Evolutionary conservation across 2,888 invertebrate species (phyloP).

Genomic region (Chironomus riparius): DNA sequence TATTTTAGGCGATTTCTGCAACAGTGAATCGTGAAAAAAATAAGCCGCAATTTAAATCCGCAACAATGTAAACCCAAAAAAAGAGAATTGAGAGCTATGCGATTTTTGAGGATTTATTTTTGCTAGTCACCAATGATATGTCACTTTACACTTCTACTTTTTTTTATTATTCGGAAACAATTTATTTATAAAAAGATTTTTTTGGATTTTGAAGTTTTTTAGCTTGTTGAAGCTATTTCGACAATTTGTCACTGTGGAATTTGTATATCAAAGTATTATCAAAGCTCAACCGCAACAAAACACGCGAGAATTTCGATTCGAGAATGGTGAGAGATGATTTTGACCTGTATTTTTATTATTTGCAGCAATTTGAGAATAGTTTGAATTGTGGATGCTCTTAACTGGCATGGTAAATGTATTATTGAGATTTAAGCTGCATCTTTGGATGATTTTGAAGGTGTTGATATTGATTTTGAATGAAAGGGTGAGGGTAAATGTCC

Average conservation of each 20-base stretch:
- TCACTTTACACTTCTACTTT: background rate
- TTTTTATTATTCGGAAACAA: background rate
- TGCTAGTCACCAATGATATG: slow-evolving; percentile 3
- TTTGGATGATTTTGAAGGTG: no score
- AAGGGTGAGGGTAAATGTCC: no score
- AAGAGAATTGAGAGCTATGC: background rate
- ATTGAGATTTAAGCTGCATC: no score
- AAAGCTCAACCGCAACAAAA: background rate
- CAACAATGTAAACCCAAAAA: slow-evolving; percentile 21
- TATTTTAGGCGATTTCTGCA: background rate
- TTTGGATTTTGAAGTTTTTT: background rate
- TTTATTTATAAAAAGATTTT: background rate
- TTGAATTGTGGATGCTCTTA: no score
- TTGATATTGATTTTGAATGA: no score
- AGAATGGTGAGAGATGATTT: background rate
- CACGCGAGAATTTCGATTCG: background rate
- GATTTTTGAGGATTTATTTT: slow-evolving; percentile 5
- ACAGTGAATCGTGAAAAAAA: background rate
- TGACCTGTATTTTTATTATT: no score
- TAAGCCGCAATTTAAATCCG: slow-evolving; percentile 17
- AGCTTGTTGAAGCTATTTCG: slow-evolving; percentile 3
- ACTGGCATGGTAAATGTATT: no score
- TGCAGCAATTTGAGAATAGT: no score
- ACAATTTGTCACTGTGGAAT: slow-evolving; percentile 9
- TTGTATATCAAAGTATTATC: slow-evolving; percentile 5